phyloP scores from a whole-genome alignment of 2,888 invertebrate genomes.

The Dasysyrphus albostriatus region DNA sequence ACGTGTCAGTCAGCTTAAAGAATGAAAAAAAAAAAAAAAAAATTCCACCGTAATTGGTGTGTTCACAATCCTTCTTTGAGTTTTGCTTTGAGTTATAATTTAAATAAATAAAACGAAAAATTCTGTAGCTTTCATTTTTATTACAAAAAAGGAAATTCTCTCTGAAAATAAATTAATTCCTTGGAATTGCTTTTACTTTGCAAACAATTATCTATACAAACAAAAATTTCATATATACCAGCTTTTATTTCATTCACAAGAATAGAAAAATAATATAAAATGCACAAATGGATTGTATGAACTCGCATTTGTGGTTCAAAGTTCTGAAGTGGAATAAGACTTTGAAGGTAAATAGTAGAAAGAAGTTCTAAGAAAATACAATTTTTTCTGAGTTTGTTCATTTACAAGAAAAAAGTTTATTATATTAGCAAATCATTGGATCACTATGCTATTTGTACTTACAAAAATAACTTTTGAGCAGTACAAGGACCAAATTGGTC shows the following conservation, averaged over 20 bases:
- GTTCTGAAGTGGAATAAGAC: no score
- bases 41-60: constrained; percentile 18
- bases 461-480: no score
- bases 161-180: constrained; percentile 27
- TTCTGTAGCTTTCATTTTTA: background rate
- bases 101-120: constrained; percentile 11
- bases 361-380: no score
- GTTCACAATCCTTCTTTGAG: constrained; percentile 1
- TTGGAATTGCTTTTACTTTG: constrained; percentile 49
- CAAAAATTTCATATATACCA: constrained; percentile 3
- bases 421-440: no score
- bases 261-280: background rate
- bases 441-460: no score
- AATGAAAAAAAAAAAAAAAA: background rate
- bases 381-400: no score
- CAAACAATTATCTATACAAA: constrained; percentile 56
- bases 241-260: background rate
- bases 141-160: background rate
- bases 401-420: no score
- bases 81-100: background rate
- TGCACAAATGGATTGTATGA: no score
- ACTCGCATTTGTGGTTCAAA: no score
- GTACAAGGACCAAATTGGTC: no score
- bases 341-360: no score
- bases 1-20: constrained; percentile 3